Evolutionary conservation across 2,113 vertebrate genomes (phyloP), one percentile per base, ranked within the genome.

Genomic region (Labrus mixtus): DNA sequence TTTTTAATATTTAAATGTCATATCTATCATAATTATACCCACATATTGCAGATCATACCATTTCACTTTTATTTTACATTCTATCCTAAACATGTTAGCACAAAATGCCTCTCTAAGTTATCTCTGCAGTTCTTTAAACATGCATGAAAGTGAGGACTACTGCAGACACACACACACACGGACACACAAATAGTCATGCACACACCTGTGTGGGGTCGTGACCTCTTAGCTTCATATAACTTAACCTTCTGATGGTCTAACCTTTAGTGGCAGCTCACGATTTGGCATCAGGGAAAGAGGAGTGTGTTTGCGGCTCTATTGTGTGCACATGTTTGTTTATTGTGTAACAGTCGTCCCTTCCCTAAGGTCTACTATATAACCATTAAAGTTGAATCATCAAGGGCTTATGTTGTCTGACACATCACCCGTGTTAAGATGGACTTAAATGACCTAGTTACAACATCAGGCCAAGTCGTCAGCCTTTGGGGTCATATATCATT

Each of bases 331-430:
- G 12, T 51, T 15, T 25, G 25, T 46, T 11, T 37, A 12, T 60
- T 88, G 50, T 5, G 3, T 74, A 72, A 79, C 9, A 36, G 22
- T 20, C 57, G 43, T 69, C 63, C 48, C 54, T 48, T 45, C 59
- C 54, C 61, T 50, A 7, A 57, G 68, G 78, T 75, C 54, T 54
- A 17, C 25, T 25, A 22, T 57, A 16, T 15, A 70, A 16, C 66
- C 65, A 48, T 55, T 66, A 70, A 79, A 19, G 37, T 79, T 41
- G 39, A 64, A 76, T 76, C 43, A 43, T 54, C 73, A 68, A 25
- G 8, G 39, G 69, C 37, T 71, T 22, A 8, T 19, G 17, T 15
- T 37, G 15, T 61, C 55, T 66, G 62, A 17, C 68, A 11, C 60
- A 41, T 54, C 65, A 17, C 64, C 12, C 12, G 3, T 1, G n/a